These are phyloP conservation scores for Oxyteleia sp. DNA, from an alignment of 2,888 invertebrate genomes.

Conservation along the genomic window DNA sequence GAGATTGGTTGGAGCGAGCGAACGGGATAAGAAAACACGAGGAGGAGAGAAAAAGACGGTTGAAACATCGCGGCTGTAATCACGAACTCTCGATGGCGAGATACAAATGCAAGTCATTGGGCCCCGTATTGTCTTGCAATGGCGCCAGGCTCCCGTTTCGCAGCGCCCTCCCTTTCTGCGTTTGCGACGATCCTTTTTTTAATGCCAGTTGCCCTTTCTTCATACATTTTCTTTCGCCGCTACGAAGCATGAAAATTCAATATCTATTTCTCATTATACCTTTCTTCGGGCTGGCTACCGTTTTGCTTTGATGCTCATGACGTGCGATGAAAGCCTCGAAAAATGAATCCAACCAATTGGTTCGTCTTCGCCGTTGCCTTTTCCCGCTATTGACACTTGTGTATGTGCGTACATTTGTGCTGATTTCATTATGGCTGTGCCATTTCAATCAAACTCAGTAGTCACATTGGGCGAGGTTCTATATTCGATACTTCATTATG, in stretches of 20 bases:
- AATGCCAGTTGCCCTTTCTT: constrained; percentile 72
- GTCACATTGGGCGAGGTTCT: constrained; percentile 28
- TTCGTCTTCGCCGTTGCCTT: constrained; percentile 13
- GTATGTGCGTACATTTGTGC: constrained; percentile 7
- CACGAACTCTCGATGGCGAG: constrained; percentile 78
- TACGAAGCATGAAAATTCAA: constrained; percentile 68
- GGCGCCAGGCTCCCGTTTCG: constrained; percentile 86
- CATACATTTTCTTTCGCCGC: constrained; percentile 56
- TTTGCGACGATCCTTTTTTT: constrained; percentile 52
- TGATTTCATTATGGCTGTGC: constrained; percentile 44
- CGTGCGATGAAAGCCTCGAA: constrained; percentile 37
- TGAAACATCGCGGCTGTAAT: constrained; percentile 81
- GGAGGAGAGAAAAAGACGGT: constrained; percentile 67
- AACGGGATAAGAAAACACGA: constrained; percentile 65
- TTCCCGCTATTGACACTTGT: constrained; percentile 32
- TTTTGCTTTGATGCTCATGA: constrained; percentile 63
- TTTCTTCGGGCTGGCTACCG: constrained; percentile 64
- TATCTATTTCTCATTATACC: constrained; percentile 74
- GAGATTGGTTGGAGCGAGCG: constrained; percentile 61
- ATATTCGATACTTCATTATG: constrained; percentile 27
- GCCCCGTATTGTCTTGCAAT: constrained; percentile 84
- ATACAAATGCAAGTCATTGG: constrained; percentile 86
- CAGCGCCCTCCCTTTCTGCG: constrained; percentile 59
- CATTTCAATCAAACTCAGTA: constrained; percentile 46
- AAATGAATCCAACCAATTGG: constrained; percentile 33